Conservation (phyloP, 1,140 invertebrate genomes). For the Habropoda laboriosa region DNA sequence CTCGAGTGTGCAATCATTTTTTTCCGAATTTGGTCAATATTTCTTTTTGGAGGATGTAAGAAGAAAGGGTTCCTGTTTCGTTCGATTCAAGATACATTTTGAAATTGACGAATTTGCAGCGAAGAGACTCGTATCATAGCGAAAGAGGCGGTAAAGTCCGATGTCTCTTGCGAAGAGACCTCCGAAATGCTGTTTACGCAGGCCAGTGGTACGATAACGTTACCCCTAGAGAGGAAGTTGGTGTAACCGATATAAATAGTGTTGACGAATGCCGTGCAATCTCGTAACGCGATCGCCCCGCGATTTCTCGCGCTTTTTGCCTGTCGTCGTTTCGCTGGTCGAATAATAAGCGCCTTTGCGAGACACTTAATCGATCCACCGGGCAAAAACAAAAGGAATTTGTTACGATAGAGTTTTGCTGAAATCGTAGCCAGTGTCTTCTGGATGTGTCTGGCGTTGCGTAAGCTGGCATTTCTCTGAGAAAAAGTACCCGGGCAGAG, state of each 20-base stretch:
- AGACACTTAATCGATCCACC: neutral
- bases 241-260: constrained; percentile 57
- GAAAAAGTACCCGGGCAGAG: neutral
- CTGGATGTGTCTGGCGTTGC: neutral
- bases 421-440: neutral
- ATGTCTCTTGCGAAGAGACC: constrained; percentile 6
- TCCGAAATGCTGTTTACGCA: constrained; percentile 49
- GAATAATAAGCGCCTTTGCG: constrained; percentile 21
- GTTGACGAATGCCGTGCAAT: constrained; percentile 48
- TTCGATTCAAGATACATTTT: too few relatives aligned
- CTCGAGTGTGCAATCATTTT: too few relatives aligned
- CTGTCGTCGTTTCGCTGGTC: neutral
- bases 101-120: too few relatives aligned
- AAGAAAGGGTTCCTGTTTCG: too few relatives aligned
- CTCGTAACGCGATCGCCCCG: constrained; percentile 44
- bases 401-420: neutral
- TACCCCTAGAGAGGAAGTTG: constrained; percentile 49
- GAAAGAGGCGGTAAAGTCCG: neutral
- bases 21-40: too few relatives aligned
- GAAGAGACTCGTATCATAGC: neutral
- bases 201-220: constrained; percentile 35
- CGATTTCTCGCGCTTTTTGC: constrained; percentile 46
- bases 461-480: constrained; percentile 7
- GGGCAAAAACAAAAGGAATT: neutral
- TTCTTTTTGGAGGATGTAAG: too few relatives aligned